These are phyloP conservation scores for Rhodinocichla rosea DNA, from an alignment of 2,113 vertebrate genomes.

Conservation along the genomic window DNA sequence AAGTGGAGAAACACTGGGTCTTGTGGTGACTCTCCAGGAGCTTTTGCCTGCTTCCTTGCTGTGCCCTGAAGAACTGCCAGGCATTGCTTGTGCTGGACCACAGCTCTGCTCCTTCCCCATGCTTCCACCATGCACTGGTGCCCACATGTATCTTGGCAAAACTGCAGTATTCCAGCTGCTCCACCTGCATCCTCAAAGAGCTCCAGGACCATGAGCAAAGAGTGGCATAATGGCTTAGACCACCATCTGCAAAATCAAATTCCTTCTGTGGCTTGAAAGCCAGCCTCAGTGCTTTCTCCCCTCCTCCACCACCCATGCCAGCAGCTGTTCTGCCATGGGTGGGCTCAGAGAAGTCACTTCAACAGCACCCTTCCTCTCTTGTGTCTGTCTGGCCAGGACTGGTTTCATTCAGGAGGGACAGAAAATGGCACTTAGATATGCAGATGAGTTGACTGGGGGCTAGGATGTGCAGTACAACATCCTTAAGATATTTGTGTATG, in stretches of 20 bases:
- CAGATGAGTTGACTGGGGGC: neutral
- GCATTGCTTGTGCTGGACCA: neutral
- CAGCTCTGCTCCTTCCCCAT: neutral
- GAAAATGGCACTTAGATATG: neutral
- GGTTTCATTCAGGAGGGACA: neutral
- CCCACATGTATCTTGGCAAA: neutral
- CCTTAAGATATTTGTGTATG: neutral
- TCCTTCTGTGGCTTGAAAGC: neutral
- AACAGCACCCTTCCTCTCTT: neutral
- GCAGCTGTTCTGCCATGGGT: fast-evolving
- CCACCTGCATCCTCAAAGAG: fast-evolving
- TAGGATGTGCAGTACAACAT: neutral
- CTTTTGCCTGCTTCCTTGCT: neutral
- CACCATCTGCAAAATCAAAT: neutral
- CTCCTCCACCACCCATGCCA: neutral
- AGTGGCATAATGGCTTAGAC: neutral
- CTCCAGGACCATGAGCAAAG: neutral
- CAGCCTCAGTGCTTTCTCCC: neutral
- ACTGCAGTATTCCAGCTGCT: neutral
- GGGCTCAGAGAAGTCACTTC: neutral
- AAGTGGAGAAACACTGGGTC: neutral
- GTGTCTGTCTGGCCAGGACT: neutral
- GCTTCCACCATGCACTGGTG: neutral
- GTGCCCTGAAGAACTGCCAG: neutral
- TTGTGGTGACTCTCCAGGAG: fast-evolving